These are phyloP conservation scores for Pecten maximus DNA, from an alignment of 2,888 invertebrate species.

Conservation along the genomic window DNA sequence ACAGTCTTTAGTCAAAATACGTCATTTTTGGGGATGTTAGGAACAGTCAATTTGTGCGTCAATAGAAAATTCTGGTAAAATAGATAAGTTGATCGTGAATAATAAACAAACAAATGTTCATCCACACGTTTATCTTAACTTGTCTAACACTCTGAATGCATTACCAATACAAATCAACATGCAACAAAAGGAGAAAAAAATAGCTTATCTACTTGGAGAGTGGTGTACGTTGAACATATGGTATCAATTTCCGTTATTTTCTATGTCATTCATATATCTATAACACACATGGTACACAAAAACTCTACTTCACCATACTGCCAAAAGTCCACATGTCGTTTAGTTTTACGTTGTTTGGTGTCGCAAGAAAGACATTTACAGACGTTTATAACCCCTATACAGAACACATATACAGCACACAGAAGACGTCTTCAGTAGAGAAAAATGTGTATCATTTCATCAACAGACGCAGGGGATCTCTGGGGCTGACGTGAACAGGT, in stretches of 20 bases:
- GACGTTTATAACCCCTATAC: neutral
- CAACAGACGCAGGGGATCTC: neutral
- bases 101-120: no score
- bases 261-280: neutral
- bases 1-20: no score
- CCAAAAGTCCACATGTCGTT: neutral
- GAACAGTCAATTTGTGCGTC: no score
- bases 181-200: no score
- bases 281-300: neutral
- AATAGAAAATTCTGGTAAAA: no score
- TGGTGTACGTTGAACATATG: neutral
- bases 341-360: neutral
- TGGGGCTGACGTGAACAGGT: neutral
- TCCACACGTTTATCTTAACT: no score
- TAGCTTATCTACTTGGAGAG: no score
- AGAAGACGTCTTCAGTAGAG: neutral
- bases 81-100: no score
- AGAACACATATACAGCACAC: neutral
- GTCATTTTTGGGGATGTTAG: no score
- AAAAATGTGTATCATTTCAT: constrained; percentile 24
- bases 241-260: neutral
- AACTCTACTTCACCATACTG: neutral
- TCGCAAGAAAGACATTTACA: neutral
- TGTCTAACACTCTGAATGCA: no score
- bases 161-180: no score